Evolutionary conservation across 2,797 vertebrate species (phyloP), one percentile per base, ranked within the genome.

Genomic region (Allobates femoralis): DNA sequence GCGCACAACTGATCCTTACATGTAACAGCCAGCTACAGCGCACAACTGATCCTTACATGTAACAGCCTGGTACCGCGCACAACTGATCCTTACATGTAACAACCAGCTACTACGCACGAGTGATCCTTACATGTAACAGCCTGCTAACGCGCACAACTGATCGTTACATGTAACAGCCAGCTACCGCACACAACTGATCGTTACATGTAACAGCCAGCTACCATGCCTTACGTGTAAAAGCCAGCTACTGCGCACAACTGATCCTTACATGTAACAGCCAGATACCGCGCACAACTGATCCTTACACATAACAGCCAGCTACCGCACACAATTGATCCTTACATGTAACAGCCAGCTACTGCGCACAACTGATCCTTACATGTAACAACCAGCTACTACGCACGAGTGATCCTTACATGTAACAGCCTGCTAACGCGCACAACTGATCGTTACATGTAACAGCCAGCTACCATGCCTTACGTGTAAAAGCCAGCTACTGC

Each of bases 361-460:
- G 77, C n/a, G n/a, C n/a, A n/a, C n/a, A n/a, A n/a, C n/a, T n/a
- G n/a, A n/a, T n/a, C n/a, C n/a, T n/a, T n/a, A n/a, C 64, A 79
- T 51, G 79, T 73, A 87, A 87, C 73, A 11, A 81, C 73, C 86
- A 58, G 74, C 81, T 79, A 81, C 51, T 81, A 69, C n/a, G n/a
- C n/a, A n/a, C n/a, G n/a, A n/a, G n/a, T n/a, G n/a, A n/a, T n/a
- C n/a, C n/a, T n/a, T n/a, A n/a, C 64, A 79, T 51, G 79, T 73
- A 87, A 87, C 73, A 11, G 86, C 73, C 86, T 50, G 74, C 81
- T 79, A 81, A 37, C 77, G 77, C n/a, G n/a, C n/a, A n/a, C n/a
- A n/a, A n/a, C n/a, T n/a, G n/a, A n/a, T n/a, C n/a, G n/a, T n/a
- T n/a, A n/a, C 64, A 79, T 51, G 79, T 73, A 87, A 87, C 73